Base-by-base conservation (phyloP, 2,113 vertebrate genomes). In the Polypterus senegalus region DNA sequence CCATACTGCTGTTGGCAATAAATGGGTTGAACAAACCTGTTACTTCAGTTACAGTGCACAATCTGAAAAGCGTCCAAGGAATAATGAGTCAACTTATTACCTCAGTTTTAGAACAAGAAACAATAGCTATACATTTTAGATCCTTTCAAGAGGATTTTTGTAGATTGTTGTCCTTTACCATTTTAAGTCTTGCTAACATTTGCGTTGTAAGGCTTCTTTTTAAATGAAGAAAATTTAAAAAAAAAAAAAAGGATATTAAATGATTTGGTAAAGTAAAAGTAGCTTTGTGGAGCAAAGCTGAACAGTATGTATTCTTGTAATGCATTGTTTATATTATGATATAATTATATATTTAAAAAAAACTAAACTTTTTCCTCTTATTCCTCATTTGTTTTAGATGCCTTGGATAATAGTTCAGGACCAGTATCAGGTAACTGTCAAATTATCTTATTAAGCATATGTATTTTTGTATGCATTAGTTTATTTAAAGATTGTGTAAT, bases 381-480 rank as follows among this genome's bases (percentile, higher is more conserved):
- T 86, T 69, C 74, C 77, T 53, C 56, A 60, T 74, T 73, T 65
- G 83, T 73, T 72, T 76, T 86, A 97, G 92, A 92, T 89, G 89
- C 91, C 57, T 80, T 95, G 89, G 83, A 83, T 5, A 81, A 88
- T 57, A 89, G 90, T 65, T 87, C 86, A 49, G 92, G 94, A 63
- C 92, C 93, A 73, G 92, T 97, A 59, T 85, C 92, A 86, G 91
- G 95, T 97, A 77, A 84, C 75, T 74, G 5, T n/a, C 27, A 27
- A 11, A 5, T 55, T 55, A 11, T 3, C 43, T 57, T 47, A 2
- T 4, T 9, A n/a, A 11, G 6, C 46, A 7, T 53, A 10, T 8
- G 27, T 27, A 27, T 27, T 27, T 27, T 27, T 27, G 27, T 27
- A 27, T 27, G 27, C 55, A 46, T 11, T 9, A 11, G 53, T 11